Evolutionary conservation across 2,888 invertebrate genomes (phyloP).

Genomic region (Thalpophila matura): DNA sequence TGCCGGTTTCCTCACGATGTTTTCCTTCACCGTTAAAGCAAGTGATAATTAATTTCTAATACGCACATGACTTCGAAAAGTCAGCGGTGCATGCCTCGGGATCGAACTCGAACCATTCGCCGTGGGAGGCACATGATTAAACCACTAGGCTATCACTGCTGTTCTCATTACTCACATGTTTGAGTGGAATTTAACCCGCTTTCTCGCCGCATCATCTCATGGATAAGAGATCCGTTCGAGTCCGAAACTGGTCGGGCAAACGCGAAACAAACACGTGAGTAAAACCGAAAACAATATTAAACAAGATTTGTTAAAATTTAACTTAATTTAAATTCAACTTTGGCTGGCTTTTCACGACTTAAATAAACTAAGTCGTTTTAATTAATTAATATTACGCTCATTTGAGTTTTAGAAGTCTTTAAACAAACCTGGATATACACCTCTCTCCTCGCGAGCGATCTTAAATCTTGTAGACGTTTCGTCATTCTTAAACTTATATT

Average conservation of each 20-base stretch:
- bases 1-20: too few relatives aligned
- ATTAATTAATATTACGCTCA: too few relatives aligned
- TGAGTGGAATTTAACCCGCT: not conserved
- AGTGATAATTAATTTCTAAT: too few relatives aligned
- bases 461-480: conserved; percentile 79
- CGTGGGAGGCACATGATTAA: too few relatives aligned
- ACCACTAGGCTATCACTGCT: too few relatives aligned
- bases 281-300: conserved; percentile 5
- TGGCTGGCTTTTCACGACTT: not conserved
- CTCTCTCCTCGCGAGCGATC: conserved; percentile 70
- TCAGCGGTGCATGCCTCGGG: too few relatives aligned
- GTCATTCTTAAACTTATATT: conserved; percentile 83
- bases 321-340: not conserved
- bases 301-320: not conserved
- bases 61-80: too few relatives aligned
- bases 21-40: too few relatives aligned
- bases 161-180: conserved; percentile 33
- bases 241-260: not conserved
- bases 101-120: too few relatives aligned
- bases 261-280: conserved; percentile 14
- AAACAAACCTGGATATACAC: conserved; percentile 68
- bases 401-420: not conserved
- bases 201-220: not conserved
- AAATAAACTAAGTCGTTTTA: too few relatives aligned
- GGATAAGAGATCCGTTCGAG: not conserved